Evolutionary conservation across 2,888 invertebrate species (phyloP), one percentile per base, ranked within the genome.

Genomic region (Xestia rhomboidea): DNA sequence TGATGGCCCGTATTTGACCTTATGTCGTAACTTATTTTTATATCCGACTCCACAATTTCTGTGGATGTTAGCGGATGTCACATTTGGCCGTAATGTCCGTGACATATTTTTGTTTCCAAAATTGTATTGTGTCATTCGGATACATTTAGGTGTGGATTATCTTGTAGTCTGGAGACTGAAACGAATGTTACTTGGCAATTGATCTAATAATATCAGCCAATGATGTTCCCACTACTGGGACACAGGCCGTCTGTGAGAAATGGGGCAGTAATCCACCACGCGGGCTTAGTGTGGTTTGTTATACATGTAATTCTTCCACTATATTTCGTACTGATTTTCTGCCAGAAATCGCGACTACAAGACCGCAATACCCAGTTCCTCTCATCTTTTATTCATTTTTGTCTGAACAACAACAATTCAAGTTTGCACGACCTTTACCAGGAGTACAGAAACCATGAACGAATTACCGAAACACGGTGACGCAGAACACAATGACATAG

Each of bases 1-100:
- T 90, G 89, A 90, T 91, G 90, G 88, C 83, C 69, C 79, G 76
- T 86, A 82, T 89, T 84, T 88, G 89, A 89, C 84, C 86, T 86
- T 84, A 86, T 83, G 87, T 89, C 88, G 87, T 91, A 90, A 91
- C 90, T 90, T 91, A 90, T 91, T 88, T 91, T 91, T 91, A 88
- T 89, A 83, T 83, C 82, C 74, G 75, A 87, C 77, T 89, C 83
- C 83, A 89, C 83, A 85, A 88, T 88, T 89, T 86, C 89, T 87
- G 82, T 74, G 75, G 76, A 85, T 82, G 85, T 85, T 82, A 78
- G 80, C 78, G 77, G 66, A 69, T 86, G 87, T 84, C 86, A 76
- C 87, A 87, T 87, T 87, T 86, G 76, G 74, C 63, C 38, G 77
- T 87, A 86, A 86, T 86, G 72, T 67, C 41, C 44, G 69, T 54